These are phyloP conservation scores for Chiloscyllium punctatum DNA, from an alignment of 2,797 vertebrate genomes.

Conservation along the genomic window DNA sequence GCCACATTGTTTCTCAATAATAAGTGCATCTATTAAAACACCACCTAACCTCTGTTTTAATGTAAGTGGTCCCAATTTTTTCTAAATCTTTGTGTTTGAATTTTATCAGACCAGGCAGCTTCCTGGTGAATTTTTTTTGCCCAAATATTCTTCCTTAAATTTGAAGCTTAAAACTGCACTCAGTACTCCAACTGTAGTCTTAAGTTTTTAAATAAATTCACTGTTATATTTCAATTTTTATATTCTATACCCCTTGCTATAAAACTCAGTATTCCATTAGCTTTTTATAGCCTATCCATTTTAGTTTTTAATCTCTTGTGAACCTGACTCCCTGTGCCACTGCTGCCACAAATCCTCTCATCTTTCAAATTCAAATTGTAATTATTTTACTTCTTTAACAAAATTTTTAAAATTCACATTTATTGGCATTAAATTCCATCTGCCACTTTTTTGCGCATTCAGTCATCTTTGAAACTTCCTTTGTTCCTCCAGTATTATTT, in stretches of 20 bases:
- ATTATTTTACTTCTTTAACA: background rate
- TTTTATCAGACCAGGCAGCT: no score
- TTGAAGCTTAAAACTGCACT: background rate
- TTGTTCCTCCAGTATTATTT: background rate
- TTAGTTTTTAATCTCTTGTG: background rate
- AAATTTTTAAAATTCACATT: background rate
- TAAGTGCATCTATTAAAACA: no score
- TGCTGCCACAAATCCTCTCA: background rate
- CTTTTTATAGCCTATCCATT: background rate
- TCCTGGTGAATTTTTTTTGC: background rate
- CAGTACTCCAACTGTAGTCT: background rate
- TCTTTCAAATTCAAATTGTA: background rate
- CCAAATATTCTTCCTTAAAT: background rate
- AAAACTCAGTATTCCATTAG: background rate
- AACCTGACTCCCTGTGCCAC: no score
- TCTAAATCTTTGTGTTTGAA: background rate
- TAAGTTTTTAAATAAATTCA: background rate
- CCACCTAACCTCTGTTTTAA: no score
- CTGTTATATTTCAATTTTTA: background rate
- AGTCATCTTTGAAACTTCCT: background rate
- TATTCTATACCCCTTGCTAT: background rate
- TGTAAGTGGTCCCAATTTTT: no score
- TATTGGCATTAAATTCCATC: background rate
- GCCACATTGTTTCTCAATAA: no score
- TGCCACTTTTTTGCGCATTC: background rate